These are phyloP conservation scores for Festucalex cinctus DNA, from an alignment of 2,113 vertebrate genomes.

Conservation along the genomic window DNA sequence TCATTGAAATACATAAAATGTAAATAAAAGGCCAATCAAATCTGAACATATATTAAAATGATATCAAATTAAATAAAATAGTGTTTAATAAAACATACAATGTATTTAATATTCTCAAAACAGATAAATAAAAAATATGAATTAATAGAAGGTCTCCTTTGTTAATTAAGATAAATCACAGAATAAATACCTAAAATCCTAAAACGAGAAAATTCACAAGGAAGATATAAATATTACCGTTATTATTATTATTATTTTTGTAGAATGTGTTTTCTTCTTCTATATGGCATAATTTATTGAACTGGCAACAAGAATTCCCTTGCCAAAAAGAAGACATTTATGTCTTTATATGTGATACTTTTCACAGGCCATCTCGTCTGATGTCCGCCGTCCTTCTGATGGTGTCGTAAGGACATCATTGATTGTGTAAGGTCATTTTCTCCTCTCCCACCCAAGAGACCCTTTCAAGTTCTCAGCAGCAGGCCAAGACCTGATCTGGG, in stretches of 20 bases:
- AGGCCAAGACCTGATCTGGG: constrained; percentile 63
- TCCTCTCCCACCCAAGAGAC: constrained; percentile 45
- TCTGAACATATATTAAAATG: too few species aligned
- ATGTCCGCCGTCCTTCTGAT: constrained; percentile 62
- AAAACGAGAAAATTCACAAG: background rate
- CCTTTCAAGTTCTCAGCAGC: constrained; percentile 73
- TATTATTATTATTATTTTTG: too few species aligned
- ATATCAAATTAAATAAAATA: too few species aligned
- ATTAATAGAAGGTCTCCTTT: background rate
- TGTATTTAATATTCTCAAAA: background rate
- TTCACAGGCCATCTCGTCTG: constrained; percentile 1
- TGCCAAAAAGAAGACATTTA: background rate
- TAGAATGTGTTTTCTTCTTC: too few species aligned
- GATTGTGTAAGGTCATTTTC: constrained; percentile 65
- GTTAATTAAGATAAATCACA: background rate
- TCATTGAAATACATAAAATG: too few species aligned
- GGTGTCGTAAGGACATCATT: constrained; percentile 62
- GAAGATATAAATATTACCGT: too few species aligned
- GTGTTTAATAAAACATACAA: background rate
- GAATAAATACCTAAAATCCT: background rate
- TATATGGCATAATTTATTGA: too few species aligned
- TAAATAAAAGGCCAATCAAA: too few species aligned
- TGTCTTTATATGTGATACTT: background rate
- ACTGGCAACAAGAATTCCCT: background rate
- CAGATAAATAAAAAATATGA: background rate